Percentiles rank a stretch among this genome's conserved stretches.
Evolutionary conservation across 1,140 invertebrate genomes (phyloP).

Genomic region (Drosophila sturtevanti): DNA sequence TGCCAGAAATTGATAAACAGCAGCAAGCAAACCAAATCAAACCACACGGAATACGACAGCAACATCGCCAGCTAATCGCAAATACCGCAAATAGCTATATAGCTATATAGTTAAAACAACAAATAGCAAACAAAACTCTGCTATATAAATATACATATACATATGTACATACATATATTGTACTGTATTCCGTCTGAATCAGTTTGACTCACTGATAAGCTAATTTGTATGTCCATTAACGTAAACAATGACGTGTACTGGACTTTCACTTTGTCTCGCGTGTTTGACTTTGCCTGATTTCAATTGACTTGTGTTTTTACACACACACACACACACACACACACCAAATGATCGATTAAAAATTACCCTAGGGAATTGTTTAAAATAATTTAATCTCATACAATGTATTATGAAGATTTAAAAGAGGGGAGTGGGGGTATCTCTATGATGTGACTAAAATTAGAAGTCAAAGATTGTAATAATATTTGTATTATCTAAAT

Average conservation of each 20-base stretch:
- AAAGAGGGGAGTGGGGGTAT: too few relatives aligned
- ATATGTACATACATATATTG: not conserved
- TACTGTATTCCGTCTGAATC: slow-evolving; percentile 33
- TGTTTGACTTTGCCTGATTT: slow-evolving; percentile 30
- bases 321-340: not conserved
- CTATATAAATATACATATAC: too few relatives aligned
- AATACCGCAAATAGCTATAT: slow-evolving; percentile 11
- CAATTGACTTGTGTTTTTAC: not conserved
- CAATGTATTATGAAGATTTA: too few relatives aligned
- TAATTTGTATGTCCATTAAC: slow-evolving; percentile 19
- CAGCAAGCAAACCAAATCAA: too few relatives aligned
- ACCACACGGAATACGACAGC: not conserved
- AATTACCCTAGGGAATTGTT: not conserved
- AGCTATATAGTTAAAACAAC: slow-evolving; percentile 10
- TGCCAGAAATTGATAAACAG: slow-evolving; percentile 69
- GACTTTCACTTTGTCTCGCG: slow-evolving; percentile 68
- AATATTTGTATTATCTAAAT: too few relatives aligned
- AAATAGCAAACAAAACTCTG: slow-evolving; percentile 7
- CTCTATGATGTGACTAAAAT: too few relatives aligned
- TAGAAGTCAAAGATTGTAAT: too few relatives aligned
- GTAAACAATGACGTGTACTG: slow-evolving; percentile 72
- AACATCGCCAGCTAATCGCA: slow-evolving; percentile 30
- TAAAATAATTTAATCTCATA: too few relatives aligned
- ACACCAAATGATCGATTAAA: not conserved
- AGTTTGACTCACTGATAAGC: slow-evolving; percentile 55